Evolutionary conservation across 2,888 invertebrate species (phyloP).

Genomic region (Cheilosia vulpina): DNA sequence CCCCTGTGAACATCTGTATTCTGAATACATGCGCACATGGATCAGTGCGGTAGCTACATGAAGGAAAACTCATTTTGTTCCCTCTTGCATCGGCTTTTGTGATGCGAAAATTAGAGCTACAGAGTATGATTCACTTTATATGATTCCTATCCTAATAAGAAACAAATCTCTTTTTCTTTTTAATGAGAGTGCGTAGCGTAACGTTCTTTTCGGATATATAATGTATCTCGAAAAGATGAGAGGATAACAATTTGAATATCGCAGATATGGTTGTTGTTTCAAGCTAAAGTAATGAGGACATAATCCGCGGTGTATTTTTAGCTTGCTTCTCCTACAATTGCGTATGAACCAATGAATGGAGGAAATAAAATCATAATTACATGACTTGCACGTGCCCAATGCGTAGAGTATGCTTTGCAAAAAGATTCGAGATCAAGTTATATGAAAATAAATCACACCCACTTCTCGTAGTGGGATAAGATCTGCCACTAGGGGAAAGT

Average conservation of each 20-base stretch:
- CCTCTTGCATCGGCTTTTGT: conserved; percentile 40
- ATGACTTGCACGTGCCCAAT: conserved; percentile 18
- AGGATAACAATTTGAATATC: not conserved
- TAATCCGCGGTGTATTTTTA: conserved; percentile 28
- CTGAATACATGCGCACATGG: conserved; percentile 48
- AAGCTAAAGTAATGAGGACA: conserved; percentile 11
- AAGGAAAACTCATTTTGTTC: conserved; percentile 43
- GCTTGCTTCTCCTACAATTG: conserved; percentile 6
- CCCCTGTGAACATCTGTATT: conserved; percentile 29
- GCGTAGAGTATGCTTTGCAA: not conserved
- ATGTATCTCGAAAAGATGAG: not conserved
- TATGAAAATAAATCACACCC: not conserved
- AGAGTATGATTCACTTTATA: conserved; percentile 30
- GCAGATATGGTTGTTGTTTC: not conserved
- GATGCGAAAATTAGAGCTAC: conserved; percentile 16
- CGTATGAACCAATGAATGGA: not conserved
- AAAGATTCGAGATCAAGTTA: not conserved
- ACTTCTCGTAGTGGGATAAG: not conserved
- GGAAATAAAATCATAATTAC: not conserved
- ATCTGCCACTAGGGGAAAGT: not conserved
- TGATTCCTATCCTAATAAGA: conserved; percentile 10
- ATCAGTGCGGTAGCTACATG: conserved; percentile 1
- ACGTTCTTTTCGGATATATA: not conserved
- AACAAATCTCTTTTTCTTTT: not conserved
- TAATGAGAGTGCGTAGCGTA: not conserved